Evolutionary conservation across 53 echinoderm and acorn worm genomes (phyloP).

Genomic region (Antedon mediterranea): DNA sequence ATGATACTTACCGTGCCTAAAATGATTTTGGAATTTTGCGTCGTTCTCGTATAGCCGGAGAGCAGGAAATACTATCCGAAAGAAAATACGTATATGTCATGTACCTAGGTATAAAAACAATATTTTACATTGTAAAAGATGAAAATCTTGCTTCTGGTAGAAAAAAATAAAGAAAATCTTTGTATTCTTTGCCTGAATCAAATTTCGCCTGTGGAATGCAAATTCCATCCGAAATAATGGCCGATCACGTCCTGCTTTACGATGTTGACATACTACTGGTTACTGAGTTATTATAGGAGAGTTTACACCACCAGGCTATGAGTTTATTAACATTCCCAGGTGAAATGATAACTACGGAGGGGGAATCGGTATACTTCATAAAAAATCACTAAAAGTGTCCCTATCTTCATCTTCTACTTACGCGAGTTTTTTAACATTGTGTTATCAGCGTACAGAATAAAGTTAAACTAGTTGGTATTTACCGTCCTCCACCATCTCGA

Average conservation of each 20-base stretch:
- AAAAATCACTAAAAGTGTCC: background rate
- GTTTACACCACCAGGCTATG: conserved; percentile 16
- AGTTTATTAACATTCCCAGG: conserved; percentile 7
- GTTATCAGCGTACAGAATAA: conserved; percentile 3
- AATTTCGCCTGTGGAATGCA: conserved; percentile 16
- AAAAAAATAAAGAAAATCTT: no score
- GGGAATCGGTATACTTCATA: conserved; percentile 19
- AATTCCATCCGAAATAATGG: conserved; percentile 20
- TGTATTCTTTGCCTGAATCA: no score
- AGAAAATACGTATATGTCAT: no score
- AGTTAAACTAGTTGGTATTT: conserved; percentile 5
- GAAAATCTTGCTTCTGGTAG: no score
- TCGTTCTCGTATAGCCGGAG: no score
- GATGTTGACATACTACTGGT: conserved; percentile 16
- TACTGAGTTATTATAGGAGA: conserved; percentile 23
- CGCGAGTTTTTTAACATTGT: conserved; percentile 20
- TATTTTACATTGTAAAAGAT: no score
- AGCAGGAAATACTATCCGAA: no score
- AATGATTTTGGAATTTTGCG: no score
- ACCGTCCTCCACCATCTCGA: conserved; percentile 20
- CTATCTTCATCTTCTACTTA: background rate
- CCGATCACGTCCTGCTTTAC: conserved; percentile 9
- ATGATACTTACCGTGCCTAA: no score
- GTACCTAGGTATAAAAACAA: no score
- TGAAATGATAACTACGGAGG: conserved; percentile 3